Percentiles rank a stretch among this genome's conserved stretches.
These are phyloP conservation scores for Ichneumoninae sp. DNA, from an alignment of 2,888 invertebrate genomes.

Conservation along the genomic window DNA sequence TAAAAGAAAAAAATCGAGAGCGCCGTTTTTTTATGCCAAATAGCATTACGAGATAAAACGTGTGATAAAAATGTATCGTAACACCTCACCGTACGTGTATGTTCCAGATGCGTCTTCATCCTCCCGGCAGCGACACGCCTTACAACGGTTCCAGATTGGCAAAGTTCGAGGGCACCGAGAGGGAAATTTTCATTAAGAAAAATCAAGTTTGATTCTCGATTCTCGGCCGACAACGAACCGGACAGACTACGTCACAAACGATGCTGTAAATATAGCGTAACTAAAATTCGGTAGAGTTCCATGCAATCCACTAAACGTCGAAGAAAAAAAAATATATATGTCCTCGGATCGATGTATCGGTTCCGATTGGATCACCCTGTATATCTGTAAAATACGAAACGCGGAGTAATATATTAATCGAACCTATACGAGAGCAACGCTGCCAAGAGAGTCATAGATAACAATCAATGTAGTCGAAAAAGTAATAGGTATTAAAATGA, in stretches of 20 bases:
- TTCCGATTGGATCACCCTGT: constrained; percentile 46
- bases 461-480: background rate
- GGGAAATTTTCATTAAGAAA: constrained; percentile 79
- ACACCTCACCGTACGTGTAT: constrained; percentile 34
- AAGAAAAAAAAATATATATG: background rate
- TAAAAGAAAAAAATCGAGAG: background rate
- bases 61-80: background rate
- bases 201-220: constrained; percentile 64
- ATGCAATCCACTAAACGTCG: constrained; percentile 37
- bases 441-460: constrained; percentile 13
- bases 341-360: background rate
- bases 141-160: constrained; percentile 86
- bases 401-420: constrained; percentile 46
- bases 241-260: constrained; percentile 21
- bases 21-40: background rate
- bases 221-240: background rate
- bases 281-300: constrained; percentile 57
- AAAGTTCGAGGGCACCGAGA: constrained; percentile 83
- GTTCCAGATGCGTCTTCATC: constrained; percentile 89
- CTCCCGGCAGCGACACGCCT: constrained; percentile 88
- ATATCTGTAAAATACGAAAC: constrained; percentile 63
- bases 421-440: constrained; percentile 6
- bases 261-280: constrained; percentile 66
- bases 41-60: background rate
- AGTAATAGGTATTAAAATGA: constrained; percentile 34